phyloP scores from a whole-genome alignment of 2,113 vertebrate species.

The Cygnus buccinator region DNA sequence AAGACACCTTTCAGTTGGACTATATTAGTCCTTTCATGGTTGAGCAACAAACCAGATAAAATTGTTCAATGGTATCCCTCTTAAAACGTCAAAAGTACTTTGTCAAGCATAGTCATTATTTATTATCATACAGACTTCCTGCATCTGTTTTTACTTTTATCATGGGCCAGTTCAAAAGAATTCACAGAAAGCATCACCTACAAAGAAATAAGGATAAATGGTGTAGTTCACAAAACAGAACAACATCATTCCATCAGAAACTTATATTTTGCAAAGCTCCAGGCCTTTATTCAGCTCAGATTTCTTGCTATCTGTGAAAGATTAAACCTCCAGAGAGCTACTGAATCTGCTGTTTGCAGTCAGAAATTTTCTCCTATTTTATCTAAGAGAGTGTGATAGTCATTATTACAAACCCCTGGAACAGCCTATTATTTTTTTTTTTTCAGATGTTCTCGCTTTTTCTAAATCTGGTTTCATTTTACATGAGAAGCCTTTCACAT shows the following conservation, averaged over 20 bases:
- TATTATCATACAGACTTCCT: slow-evolving; percentile 30
- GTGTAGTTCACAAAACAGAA: background rate
- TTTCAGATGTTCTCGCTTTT: background rate
- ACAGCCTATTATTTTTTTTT: background rate
- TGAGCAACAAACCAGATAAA: slow-evolving; percentile 58
- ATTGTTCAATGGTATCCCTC: slow-evolving; percentile 35
- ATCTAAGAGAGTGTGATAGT: background rate
- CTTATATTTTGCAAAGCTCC: background rate
- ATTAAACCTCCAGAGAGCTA: slow-evolving; percentile 5
- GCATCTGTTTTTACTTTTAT: slow-evolving; percentile 22
- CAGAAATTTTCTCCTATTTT: slow-evolving; percentile 8
- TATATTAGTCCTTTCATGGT: slow-evolving; percentile 47
- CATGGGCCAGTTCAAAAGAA: background rate
- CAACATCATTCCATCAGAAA: background rate
- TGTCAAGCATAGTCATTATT: slow-evolving; percentile 50
- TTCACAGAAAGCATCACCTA: background rate
- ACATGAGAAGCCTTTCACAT: background rate
- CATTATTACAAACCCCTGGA: background rate
- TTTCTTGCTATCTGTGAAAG: slow-evolving; percentile 29
- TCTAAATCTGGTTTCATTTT: slow-evolving; percentile 12
- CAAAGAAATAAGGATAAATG: slow-evolving; percentile 44
- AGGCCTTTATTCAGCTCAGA: background rate
- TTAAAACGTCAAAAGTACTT: slow-evolving; percentile 61
- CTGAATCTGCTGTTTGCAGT: background rate
- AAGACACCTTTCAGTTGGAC: background rate